phyloP scores from a whole-genome alignment of 2,888 invertebrate species.

The Leptinotarsa rubiginosa region DNA sequence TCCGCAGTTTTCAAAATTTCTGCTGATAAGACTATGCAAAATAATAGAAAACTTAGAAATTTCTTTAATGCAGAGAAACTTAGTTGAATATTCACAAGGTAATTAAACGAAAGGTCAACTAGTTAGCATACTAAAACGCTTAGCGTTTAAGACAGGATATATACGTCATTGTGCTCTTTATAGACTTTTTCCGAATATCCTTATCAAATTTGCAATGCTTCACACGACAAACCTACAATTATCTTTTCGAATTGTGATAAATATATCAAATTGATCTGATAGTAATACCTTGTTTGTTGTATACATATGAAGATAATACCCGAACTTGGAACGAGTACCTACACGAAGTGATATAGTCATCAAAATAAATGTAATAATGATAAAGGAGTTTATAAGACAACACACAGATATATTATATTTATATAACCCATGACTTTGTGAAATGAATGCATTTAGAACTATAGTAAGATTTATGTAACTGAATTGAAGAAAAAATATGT shows the following conservation, averaged over 20 bases:
- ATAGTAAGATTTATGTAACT: no score
- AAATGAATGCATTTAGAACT: no score
- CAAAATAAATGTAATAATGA: background rate
- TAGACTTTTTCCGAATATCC: background rate
- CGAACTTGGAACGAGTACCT: background rate
- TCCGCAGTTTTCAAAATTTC: background rate
- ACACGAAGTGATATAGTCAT: background rate
- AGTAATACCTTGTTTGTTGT: background rate
- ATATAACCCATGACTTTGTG: no score
- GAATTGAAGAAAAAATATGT: no score
- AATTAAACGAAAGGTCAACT: background rate
- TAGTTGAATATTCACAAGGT: background rate
- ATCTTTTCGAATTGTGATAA: background rate
- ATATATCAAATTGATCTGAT: background rate
- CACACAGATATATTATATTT: no score
- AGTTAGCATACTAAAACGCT: background rate
- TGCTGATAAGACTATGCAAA: background rate
- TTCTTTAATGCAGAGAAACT: background rate
- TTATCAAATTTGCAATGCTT: constrained; percentile 4
- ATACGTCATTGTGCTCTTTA: background rate
- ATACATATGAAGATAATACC: background rate
- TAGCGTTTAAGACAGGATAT: background rate
- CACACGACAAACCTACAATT: background rate
- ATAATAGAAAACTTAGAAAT: background rate
- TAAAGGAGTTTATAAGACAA: background rate